Evolutionary conservation across 2,113 vertebrate genomes (phyloP), one percentile per base, ranked within the genome.

Genomic region (Forbesichthys agassizii): DNA sequence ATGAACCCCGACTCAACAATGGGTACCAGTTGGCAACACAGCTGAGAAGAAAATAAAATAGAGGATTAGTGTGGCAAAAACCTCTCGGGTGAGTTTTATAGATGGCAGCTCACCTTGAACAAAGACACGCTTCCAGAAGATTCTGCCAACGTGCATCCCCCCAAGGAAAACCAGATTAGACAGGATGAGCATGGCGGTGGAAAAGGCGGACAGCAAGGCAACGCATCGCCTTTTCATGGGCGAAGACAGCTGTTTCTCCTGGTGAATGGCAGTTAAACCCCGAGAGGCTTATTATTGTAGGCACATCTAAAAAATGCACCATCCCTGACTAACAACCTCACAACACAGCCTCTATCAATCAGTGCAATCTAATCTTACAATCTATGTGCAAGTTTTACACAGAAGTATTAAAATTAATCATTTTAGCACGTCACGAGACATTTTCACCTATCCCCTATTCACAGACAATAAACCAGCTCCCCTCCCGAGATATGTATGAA

Each of bases 81-180:
- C 63, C 64, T 48, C 12, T 3, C 57, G 33, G 75, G 46, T 11
- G 59, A 74, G 67, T 33, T 51, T 33, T 36, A 14, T 27, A 47
- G 33, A 56, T 52, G 53, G 60, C 76, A 64, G 54, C 80, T 70
- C 87, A 95, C 98, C 97, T 94, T 96, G 94, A 66, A 96, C 14
- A 85, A 98, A 96, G 77, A 98, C 92, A 66, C 95, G 93, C 73
- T 95, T 93, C 96, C 96, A 99, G 89, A 97, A 98, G 84, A 96
- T 93, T 84, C 85, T 93, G 60, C 95, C 96, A 33, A 99, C 90
- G 0, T 96, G 93, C 80, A 82, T 93, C 62, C 98, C 98, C 49
- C 96, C 96, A 0, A 99, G 95, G 90, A 99, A 99, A 71, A 99
- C 92, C 70, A 99, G 93, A 89, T 99, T 99, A 85, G 96, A 98